Base-by-base conservation (phyloP, 2,888 invertebrate species). In the Euplagia quadripunctaria region DNA sequence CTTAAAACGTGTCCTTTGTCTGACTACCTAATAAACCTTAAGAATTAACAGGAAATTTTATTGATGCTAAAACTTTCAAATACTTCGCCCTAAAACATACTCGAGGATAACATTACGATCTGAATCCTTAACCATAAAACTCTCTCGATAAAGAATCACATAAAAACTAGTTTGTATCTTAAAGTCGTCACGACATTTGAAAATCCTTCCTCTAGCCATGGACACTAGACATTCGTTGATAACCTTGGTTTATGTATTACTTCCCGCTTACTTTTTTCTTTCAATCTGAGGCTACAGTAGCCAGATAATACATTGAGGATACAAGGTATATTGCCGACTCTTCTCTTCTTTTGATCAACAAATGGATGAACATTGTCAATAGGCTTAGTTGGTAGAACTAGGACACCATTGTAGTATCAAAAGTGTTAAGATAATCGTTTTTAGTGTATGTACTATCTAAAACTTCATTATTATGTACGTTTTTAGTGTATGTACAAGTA, bases 81-180 rank as follows among this genome's bases (percentile, higher is more conserved):
- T 46, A 43, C 41, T 41, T 52, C n/a, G 55, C 49, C 58, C 73
- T 73, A 58, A 72, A 73, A 65, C 43, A 69, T 16, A 64, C 16
- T 69, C 8, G 17, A 64, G 42, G 42, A 58, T 65, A 49, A 64
- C 46, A 14, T 69, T 64, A 58, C 55, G 31, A 42, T 51, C 46
- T 12, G 16, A 17, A 52, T 42, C 58, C 64, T 55, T 64, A 8
- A 71, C 20, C 46, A 65, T 73, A 73, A 73, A 69, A 73, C 69
- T 41, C 58, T 65, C 69, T 69, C 65, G 73, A 73, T 73, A 73
- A 69, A 73, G 52, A 52, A 73, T 51, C 49, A 58, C 73, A 73
- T 73, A 73, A 73, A 58, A 72, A 73, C 46, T 16, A 64, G 65
- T 16, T 46, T 58, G 58, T 69, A 65, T 61, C 58, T 55, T 61